Base-by-base conservation (phyloP, 2,888 invertebrate species). In the Myopa testacea region DNA sequence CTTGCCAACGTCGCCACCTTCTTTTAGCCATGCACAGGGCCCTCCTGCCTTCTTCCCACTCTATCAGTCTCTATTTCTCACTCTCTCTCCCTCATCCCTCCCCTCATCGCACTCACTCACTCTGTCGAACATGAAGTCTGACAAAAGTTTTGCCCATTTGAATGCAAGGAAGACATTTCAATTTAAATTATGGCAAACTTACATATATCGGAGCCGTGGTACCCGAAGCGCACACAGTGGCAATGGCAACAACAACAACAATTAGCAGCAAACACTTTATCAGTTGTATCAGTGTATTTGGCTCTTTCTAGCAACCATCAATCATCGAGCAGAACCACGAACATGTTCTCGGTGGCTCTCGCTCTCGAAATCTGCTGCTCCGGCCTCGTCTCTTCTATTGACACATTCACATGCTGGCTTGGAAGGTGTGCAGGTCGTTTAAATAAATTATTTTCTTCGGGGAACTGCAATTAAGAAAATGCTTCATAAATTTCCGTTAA, bases 381-480 rank as follows among this genome's bases (percentile, higher is more conserved):
- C 72, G 4, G 34, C 55, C 74, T 40, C 7, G 8, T 45, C 40
- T 38, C 45, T 14, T 40, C 34, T 16, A 26, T 52, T 62, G 68
- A 65, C 71, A 71, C 58, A 71, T 38, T 60, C 71, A 34, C 63
- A 37, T 65, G 65, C 38, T 5, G 38, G 37, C 34, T 65, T 8
- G 40, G 38, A 58, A 75, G 75, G 84, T 86, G 86, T 86, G 85
- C 85, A 84, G 86, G 87, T 86, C 87, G 85, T 87, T 87, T 87
- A 86, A 87, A 87, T 87, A 87, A 87, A 87, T 87, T 85, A 87
- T 87, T 85, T 84, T 86, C 85, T 85, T 87, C 82, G 84, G 85
- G 85, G 85, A 88, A 87, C 85, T 87, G 88, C 87, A 88, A 88
- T 88, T 88, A 88, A 87, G 87, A 86, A 87, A 88, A 86, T 86